These are phyloP conservation scores for Scaptomyza tumidula DNA, from an alignment of 2,888 invertebrate genomes.

Conservation along the genomic window DNA sequence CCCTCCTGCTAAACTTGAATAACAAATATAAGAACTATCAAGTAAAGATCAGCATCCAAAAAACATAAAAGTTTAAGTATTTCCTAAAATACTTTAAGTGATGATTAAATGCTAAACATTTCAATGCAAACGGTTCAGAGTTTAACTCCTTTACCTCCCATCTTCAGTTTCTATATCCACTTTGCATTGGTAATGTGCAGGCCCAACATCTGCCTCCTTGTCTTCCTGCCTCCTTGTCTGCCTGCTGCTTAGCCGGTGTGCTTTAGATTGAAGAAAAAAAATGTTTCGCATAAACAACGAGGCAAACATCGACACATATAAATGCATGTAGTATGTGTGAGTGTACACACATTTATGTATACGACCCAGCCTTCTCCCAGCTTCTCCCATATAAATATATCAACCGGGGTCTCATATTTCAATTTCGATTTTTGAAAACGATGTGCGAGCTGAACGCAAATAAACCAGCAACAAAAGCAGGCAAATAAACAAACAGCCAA, in stretches of 20 bases:
- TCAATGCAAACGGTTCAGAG: conserved; percentile 18
- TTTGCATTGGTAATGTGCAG: conserved; percentile 29
- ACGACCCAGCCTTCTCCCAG: not conserved
- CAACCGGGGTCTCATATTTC: conserved; percentile 68
- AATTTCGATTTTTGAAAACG: conserved; percentile 78
- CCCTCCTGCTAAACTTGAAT: too few species aligned
- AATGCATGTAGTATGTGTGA: not conserved
- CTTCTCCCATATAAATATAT: conserved; percentile 22
- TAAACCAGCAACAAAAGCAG: conserved; percentile 54
- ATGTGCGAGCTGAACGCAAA: conserved; percentile 69
- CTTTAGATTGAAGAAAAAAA: conserved; percentile 24
- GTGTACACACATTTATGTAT: conserved; percentile 2
- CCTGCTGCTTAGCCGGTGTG: conserved; percentile 2
- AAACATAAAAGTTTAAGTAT: not conserved
- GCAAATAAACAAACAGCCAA: conserved; percentile 50
- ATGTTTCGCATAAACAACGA: conserved; percentile 50
- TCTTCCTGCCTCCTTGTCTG: not conserved
- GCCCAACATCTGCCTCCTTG: conserved; percentile 16
- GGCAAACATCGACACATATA: conserved; percentile 30
- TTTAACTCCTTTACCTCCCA: conserved; percentile 4
- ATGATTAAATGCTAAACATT: conserved; percentile 22
- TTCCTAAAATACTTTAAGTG: not conserved
- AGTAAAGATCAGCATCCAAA: too few species aligned
- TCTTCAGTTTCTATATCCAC: conserved; percentile 25
- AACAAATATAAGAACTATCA: too few species aligned